Base-by-base conservation (phyloP, 2,888 invertebrate genomes). In the Cyrtodaria siliqua region DNA sequence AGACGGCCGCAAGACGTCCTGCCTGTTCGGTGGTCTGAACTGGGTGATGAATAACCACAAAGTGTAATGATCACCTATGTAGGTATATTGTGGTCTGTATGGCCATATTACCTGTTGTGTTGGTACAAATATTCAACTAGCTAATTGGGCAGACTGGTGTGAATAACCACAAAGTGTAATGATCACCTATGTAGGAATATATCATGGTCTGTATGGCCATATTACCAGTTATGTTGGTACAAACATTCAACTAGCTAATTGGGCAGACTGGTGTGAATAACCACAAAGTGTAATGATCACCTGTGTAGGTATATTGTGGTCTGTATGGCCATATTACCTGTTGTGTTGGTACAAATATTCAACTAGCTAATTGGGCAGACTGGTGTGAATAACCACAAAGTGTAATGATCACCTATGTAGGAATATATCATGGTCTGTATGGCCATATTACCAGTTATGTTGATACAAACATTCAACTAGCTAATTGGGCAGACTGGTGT, bases 21-120 rank as follows among this genome's bases (percentile, higher is more conserved):
- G 40, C 44, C n/a, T n/a, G 53, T 55, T 63, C 52, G 53, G 42
- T 63, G 60, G 23, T 53, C 63, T 53, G 71, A 76, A 62, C 67
- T 67, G 49, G 47, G 53, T n/a, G n/a, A 55, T 56, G 62, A 56
- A 67, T 49, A 67, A 53, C 57, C 53, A 53, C 63, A 27, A 26
- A 66, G 16, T 66, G 67, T 77, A 77, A 77, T 77, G 71, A 72
- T 68, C 59, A 40, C 63, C 63, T 72, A 72, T 67, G 68, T 59
- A 71, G 77, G 71, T 72, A 77, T 72, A 68, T 77, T 64, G 71
- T 72, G 68, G 55, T 68, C n/a, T n/a, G n/a, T n/a, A n/a, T n/a
- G n/a, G n/a, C n/a, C n/a, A n/a, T n/a, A n/a, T n/a, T n/a, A 38
- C 40, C 40, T 38, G 44, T 4, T 20, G 16, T 20, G 6, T 16